Evolutionary conservation across 2,888 invertebrate genomes (phyloP).

Genomic region (Eupithecia subumbrata): DNA sequence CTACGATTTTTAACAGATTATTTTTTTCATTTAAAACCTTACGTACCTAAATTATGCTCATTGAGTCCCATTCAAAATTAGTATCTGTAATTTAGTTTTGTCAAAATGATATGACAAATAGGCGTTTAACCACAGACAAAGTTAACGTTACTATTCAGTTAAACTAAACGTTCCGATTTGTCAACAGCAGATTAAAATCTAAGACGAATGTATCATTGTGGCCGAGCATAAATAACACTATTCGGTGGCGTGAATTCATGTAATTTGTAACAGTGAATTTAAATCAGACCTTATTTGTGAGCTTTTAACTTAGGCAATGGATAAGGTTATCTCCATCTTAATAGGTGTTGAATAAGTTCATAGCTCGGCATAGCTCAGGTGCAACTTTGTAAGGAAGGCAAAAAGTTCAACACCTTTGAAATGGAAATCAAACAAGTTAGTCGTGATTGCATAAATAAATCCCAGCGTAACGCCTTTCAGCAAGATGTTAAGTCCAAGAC

Average conservation of each 20-base stretch:
- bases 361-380: conserved; percentile 10
- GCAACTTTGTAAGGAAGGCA: conserved; percentile 11
- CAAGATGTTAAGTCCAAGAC: not conserved
- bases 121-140: conserved; percentile 16
- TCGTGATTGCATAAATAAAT: conserved; percentile 6
- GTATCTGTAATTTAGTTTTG: not conserved
- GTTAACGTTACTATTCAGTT: conserved; percentile 48
- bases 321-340: conserved; percentile 36
- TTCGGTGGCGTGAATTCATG: conserved; percentile 54
- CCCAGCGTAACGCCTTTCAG: not conserved
- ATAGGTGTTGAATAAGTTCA: conserved; percentile 30
- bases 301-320: conserved; percentile 23
- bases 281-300: conserved; percentile 40
- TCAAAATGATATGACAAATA: not conserved
- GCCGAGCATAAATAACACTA: conserved; percentile 56
- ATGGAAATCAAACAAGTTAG: conserved; percentile 14
- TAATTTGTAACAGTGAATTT: conserved; percentile 53
- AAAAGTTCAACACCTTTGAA: conserved; percentile 12
- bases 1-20: not conserved
- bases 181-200: conserved; percentile 72
- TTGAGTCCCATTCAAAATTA: not conserved
- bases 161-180: conserved; percentile 64
- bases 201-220: conserved; percentile 69
- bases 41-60: not conserved
- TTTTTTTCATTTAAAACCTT: not conserved